These are phyloP conservation scores for Cydia fagiglandana DNA, from an alignment of 1,140 invertebrate species.

Conservation along the genomic window DNA sequence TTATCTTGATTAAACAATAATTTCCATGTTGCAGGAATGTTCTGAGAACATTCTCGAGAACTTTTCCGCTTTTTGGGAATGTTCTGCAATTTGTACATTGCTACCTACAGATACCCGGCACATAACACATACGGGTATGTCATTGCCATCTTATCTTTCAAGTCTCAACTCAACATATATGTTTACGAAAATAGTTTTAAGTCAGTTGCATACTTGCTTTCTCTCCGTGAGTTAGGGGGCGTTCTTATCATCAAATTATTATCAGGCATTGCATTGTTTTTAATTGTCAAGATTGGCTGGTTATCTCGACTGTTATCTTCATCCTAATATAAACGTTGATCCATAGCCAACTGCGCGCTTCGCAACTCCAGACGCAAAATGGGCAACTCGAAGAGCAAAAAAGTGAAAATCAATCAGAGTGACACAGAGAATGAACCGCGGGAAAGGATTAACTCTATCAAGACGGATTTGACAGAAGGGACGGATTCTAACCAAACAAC, in stretches of 20 bases:
- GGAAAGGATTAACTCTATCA: conserved; percentile 63
- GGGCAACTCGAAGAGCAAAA: conserved; percentile 70
- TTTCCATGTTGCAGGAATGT: too few relatives aligned
- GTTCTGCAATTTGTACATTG: too few relatives aligned
- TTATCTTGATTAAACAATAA: too few relatives aligned
- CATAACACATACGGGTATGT: conserved; percentile 61
- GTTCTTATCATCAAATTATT: conserved; percentile 52
- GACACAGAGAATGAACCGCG: conserved; percentile 42
- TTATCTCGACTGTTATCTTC: conserved; percentile 50
- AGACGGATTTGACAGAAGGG: conserved; percentile 55
- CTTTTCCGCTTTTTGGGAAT: too few relatives aligned
- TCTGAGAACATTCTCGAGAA: too few relatives aligned
- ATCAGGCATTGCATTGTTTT: conserved; percentile 41
- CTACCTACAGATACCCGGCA: conserved; percentile 44
- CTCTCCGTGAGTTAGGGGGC: conserved; percentile 47
- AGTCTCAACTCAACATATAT: conserved; percentile 51
- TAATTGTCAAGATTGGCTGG: conserved; percentile 51
- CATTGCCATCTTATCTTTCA: conserved; percentile 67
- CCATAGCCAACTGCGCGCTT: conserved; percentile 49
- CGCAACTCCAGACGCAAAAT: conserved; percentile 49
- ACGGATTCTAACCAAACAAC: neutral
- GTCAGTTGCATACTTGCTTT: conserved; percentile 64
- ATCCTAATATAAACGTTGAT: conserved; percentile 39
- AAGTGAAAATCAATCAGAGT: conserved; percentile 64
- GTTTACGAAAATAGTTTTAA: conserved; percentile 52